Evolutionary conservation across 2,113 vertebrate genomes (phyloP).

Genomic region (Sinocyclocheilus maitianheensis): DNA sequence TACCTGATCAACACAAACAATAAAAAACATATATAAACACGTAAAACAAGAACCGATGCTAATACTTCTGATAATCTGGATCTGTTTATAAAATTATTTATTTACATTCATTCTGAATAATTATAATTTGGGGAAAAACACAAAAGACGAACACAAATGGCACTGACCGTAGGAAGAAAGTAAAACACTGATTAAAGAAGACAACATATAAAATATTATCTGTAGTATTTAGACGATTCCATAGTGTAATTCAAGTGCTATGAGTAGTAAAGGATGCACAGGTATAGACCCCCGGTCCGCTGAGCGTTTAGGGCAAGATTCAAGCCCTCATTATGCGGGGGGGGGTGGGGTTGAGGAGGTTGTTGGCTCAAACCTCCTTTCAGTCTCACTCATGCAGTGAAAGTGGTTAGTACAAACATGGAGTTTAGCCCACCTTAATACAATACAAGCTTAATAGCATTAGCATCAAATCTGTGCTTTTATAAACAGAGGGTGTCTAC

Average conservation of each 20-base stretch:
- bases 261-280: constrained; percentile 67
- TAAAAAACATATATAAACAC: constrained; percentile 66
- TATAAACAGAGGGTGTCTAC: background rate
- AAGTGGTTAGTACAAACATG: too few relatives aligned
- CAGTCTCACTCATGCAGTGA: too few relatives aligned
- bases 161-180: constrained; percentile 61
- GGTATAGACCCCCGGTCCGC: constrained; percentile 45
- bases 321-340: too few relatives aligned
- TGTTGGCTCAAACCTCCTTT: too few relatives aligned
- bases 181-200: constrained; percentile 76
- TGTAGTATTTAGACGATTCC: constrained; percentile 71
- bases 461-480: constrained; percentile 11
- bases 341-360: too few relatives aligned
- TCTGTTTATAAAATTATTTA: constrained; percentile 74
- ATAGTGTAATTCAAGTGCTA: constrained; percentile 79
- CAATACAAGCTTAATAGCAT: constrained; percentile 18
- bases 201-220: constrained; percentile 68
- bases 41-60: constrained; percentile 64
- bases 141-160: constrained; percentile 62
- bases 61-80: constrained; percentile 76
- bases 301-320: too few relatives aligned
- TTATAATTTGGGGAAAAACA: constrained; percentile 59
- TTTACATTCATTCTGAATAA: constrained; percentile 77
- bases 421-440: too few relatives aligned
- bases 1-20: constrained; percentile 73